Evolutionary conservation across 1,140 invertebrate species (phyloP).

Genomic region (Bombus waltoni): DNA sequence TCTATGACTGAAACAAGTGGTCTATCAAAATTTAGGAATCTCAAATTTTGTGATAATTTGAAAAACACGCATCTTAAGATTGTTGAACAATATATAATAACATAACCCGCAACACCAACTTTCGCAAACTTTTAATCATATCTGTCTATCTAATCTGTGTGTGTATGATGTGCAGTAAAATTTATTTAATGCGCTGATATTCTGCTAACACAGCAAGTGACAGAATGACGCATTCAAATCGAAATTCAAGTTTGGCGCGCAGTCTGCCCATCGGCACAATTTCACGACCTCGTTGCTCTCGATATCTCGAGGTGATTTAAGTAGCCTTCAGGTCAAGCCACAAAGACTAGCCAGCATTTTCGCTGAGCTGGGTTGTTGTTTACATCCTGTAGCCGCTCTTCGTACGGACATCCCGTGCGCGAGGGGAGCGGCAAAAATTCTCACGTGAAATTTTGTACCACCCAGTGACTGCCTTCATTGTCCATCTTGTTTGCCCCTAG

Average conservation of each 20-base stretch:
- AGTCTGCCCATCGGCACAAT: background rate
- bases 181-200: background rate
- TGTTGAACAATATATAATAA: no score
- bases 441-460: background rate
- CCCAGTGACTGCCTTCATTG: background rate
- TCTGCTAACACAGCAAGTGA: background rate
- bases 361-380: conserved; percentile 74
- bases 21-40: no score
- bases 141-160: no score
- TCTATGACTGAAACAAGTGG: no score
- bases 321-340: conserved; percentile 20
- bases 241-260: background rate
- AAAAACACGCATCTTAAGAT: no score
- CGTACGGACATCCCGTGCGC: background rate
- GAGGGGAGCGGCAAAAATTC: conserved; percentile 34
- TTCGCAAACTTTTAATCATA: no score
- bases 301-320: background rate
- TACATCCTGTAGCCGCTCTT: conserved; percentile 64
- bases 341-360: conserved; percentile 62
- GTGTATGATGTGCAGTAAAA: no score
- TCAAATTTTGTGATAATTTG: no score
- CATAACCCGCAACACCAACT: no score
- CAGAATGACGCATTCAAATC: background rate
- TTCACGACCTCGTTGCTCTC: background rate
- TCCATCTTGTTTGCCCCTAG: background rate